Percentiles rank a stretch among this genome's conserved stretches.
Evolutionary conservation across 2,797 vertebrate genomes (phyloP).

Genomic region (Myotis findleyi): DNA sequence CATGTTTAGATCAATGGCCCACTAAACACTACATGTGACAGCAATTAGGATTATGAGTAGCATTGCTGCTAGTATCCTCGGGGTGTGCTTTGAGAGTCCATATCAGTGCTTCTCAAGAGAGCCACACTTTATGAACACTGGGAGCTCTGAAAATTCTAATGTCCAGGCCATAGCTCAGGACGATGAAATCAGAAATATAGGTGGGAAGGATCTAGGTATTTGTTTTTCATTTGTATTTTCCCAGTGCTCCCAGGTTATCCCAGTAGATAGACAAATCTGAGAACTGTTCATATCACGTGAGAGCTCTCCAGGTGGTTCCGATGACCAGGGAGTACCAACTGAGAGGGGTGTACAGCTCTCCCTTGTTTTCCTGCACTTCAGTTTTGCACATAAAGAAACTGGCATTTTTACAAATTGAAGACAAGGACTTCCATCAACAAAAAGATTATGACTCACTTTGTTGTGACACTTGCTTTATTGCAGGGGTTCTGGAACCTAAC

Average conservation of each 20-base stretch:
- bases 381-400: background rate
- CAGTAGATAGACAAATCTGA: background rate
- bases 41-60: background rate
- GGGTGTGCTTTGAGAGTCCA: background rate
- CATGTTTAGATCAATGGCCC: background rate
- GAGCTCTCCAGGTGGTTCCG: background rate
- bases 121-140: background rate
- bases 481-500: background rate
- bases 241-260: background rate
- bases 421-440: background rate
- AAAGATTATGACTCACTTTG: background rate
- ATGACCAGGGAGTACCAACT: background rate
- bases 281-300: background rate
- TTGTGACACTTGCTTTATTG: background rate
- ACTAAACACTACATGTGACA: background rate
- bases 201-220: background rate
- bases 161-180: background rate
- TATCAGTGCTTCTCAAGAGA: background rate
- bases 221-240: background rate
- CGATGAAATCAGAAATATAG: background rate
- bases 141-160: background rate
- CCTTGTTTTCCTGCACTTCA: background rate
- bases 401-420: background rate
- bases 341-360: background rate
- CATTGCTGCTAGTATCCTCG: background rate